These are phyloP conservation scores for Eristalinus sepulchralis DNA, from an alignment of 2,888 invertebrate genomes.

Conservation along the genomic window DNA sequence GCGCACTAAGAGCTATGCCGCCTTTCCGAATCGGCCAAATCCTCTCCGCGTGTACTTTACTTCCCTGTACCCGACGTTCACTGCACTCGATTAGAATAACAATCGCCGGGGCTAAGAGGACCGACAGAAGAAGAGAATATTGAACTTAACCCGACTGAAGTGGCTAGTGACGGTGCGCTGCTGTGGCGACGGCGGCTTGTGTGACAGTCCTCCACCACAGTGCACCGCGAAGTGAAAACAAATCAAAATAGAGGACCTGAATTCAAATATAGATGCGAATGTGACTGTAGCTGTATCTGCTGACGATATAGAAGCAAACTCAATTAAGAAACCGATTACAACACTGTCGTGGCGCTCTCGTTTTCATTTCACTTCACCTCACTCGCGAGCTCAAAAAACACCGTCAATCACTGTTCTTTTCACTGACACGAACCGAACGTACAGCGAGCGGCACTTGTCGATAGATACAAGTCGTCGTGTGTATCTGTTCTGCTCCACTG, in stretches of 20 bases:
- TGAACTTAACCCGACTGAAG: conserved; percentile 30
- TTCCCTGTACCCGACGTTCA: conserved; percentile 24
- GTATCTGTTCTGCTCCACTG: background rate
- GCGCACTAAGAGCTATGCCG: conserved; percentile 24
- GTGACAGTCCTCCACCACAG: conserved; percentile 28
- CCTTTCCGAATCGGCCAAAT: conserved; percentile 17
- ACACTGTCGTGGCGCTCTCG: conserved; percentile 8
- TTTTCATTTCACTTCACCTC: conserved; percentile 6
- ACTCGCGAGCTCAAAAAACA: conserved; percentile 7
- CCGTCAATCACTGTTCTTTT: conserved; percentile 14
- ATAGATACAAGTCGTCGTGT: conserved; percentile 3
- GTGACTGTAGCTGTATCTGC: background rate
- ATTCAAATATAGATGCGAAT: background rate
- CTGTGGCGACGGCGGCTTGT: background rate
- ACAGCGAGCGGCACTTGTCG: conserved; percentile 6
- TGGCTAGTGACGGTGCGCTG: background rate
- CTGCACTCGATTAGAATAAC: conserved; percentile 56
- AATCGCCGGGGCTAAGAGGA: conserved; percentile 42
- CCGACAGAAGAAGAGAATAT: conserved; percentile 36
- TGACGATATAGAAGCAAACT: background rate
- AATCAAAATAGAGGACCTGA: conserved; percentile 49
- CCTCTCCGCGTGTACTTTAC: conserved; percentile 28
- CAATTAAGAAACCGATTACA: conserved; percentile 3
- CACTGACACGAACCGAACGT: background rate
- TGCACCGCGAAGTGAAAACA: conserved; percentile 6